phyloP scores from a whole-genome alignment of 1,140 invertebrate genomes.

The Andrena cerasifolii region DNA sequence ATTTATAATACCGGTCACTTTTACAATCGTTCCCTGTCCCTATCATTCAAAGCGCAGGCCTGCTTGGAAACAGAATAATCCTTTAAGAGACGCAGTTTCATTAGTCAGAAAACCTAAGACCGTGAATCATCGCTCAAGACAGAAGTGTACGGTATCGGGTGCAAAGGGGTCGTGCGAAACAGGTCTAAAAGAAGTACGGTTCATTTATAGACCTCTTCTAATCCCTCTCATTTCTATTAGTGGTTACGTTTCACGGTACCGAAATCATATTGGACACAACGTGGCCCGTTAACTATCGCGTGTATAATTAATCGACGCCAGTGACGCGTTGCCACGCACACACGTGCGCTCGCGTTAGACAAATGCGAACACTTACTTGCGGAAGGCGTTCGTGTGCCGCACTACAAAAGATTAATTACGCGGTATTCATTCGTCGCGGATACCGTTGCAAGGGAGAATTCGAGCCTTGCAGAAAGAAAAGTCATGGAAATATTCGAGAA shows the following conservation, averaged over 20 bases:
- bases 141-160: slow-evolving; percentile 65
- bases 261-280: slow-evolving; percentile 52
- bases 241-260: slow-evolving; percentile 30
- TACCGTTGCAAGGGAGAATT: slow-evolving; percentile 20
- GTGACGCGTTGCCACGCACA: slow-evolving; percentile 33
- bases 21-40: not conserved
- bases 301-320: slow-evolving; percentile 50
- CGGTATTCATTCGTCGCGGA: not conserved
- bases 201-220: slow-evolving; percentile 52
- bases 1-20: slow-evolving; percentile 1
- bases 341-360: slow-evolving; percentile 10
- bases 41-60: slow-evolving; percentile 27
- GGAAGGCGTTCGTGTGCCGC: not conserved
- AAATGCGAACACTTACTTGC: slow-evolving; percentile 2
- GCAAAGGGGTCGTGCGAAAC: slow-evolving; percentile 69
- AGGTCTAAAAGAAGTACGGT: slow-evolving; percentile 54
- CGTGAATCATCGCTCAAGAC: slow-evolving; percentile 59
- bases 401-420: slow-evolving; percentile 9
- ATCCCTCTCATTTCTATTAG: slow-evolving; percentile 37
- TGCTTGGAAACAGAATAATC: slow-evolving; percentile 23
- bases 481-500: slow-evolving; percentile 19
- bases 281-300: slow-evolving; percentile 32
- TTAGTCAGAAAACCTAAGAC: slow-evolving; percentile 59
- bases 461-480: not conserved
- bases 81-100: slow-evolving; percentile 46